Evolutionary conservation across 2,888 invertebrate genomes (phyloP).

Genomic region (Merodon equestris): DNA sequence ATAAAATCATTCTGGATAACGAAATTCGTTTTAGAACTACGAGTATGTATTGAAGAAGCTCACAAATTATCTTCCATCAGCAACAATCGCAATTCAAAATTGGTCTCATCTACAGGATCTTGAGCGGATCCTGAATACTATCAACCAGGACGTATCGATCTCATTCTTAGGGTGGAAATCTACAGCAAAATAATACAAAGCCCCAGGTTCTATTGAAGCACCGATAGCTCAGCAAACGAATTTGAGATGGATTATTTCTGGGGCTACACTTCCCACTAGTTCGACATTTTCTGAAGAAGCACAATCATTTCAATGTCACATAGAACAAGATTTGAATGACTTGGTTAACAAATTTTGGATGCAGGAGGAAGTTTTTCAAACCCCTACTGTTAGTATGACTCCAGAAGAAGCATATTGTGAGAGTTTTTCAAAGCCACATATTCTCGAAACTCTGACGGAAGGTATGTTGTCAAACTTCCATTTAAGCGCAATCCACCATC

Average conservation of each 20-base stretch:
- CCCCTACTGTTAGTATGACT: neutral
- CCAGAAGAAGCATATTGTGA: neutral
- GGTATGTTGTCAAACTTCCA: no score
- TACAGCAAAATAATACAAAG: neutral
- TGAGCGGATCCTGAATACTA: constrained; percentile 14
- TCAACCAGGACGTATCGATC: constrained; percentile 17
- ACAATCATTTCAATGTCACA: no score
- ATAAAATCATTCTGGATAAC: no score
- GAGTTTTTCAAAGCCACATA: neutral
- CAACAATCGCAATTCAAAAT: neutral
- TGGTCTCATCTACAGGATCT: constrained; percentile 14
- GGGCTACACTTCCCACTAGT: no score
- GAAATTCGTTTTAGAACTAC: no score
- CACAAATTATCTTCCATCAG: neutral
- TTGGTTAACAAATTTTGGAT: neutral
- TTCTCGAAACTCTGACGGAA: neutral
- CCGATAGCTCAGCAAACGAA: neutral
- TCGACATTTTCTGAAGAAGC: neutral
- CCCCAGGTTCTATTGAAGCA: neutral
- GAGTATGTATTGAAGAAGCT: no score
- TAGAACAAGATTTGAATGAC: neutral
- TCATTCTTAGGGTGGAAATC: neutral
- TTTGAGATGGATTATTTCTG: no score
- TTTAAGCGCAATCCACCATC: neutral
- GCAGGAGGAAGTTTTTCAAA: no score